Evolutionary conservation across 2,113 vertebrate genomes (phyloP).

Genomic region (Hippopotamus amphibius): DNA sequence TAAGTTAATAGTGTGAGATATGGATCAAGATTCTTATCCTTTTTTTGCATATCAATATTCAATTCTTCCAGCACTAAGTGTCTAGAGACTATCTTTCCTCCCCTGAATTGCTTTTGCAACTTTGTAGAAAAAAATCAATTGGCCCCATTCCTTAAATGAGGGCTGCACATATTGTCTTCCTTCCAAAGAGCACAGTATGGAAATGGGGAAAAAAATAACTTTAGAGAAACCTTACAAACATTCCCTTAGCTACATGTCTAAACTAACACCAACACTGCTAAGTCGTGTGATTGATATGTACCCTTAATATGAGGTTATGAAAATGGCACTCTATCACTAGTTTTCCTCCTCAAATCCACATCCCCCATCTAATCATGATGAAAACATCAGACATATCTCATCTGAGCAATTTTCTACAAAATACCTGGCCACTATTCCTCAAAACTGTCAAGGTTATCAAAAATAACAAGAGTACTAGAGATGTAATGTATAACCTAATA

Average conservation of each 20-base stretch:
- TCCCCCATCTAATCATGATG: neutral
- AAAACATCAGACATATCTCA: neutral
- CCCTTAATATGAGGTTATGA: neutral
- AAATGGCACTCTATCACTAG: neutral
- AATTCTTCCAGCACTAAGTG: neutral
- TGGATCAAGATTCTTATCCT: neutral
- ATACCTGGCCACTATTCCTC: neutral
- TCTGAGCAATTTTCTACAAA: neutral
- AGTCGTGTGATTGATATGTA: neutral
- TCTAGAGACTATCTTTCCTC: neutral
- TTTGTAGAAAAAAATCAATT: neutral
- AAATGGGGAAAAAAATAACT: neutral
- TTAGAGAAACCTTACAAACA: neutral
- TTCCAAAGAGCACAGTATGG: neutral
- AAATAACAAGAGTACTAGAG: neutral
- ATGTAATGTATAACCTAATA: no score
- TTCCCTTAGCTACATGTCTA: neutral
- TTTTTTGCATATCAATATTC: neutral
- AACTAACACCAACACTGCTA: neutral
- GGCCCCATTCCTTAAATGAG: neutral
- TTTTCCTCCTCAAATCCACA: neutral
- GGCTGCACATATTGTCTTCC: neutral
- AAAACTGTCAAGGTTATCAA: neutral
- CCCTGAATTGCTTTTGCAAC: neutral
- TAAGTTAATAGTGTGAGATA: neutral